Evolutionary conservation across 92 coral and sea anemone species (phyloP), one percentile per base, ranked within the genome.

Genomic region (Hydrozoanthus gracilis): DNA sequence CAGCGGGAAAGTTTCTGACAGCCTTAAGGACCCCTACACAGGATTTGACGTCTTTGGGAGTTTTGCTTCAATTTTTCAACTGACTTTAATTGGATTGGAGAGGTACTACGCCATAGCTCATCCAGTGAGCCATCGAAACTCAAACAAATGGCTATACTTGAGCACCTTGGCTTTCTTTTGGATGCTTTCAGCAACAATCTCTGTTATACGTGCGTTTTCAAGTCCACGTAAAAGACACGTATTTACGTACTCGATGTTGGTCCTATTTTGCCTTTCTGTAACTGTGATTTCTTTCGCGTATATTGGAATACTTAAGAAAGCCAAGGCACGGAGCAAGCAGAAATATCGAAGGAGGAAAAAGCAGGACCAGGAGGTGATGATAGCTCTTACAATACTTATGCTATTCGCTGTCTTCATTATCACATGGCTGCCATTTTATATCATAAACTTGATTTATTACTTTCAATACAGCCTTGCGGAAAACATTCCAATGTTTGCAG

Each of bases 371-470:
- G 95, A 93, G 62, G 88, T 93, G 8, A 71, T 86, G 84, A 93
- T 93, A 55, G 93, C 95, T 3, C 68, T 91, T 55, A 91, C 95
- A 51, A 88, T 93, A 49, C 94, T 93, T 8, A 93, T 93, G 45
- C 74, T 93, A 14, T 91, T 93, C 55, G 93, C 87, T 13, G 93
- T 93, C 47, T 93, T 93, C 55, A 89, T 87, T 9, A 86, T 93
- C 6, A 91, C 95, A 6, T 93, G 95, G 95, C 87, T 93, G 70
- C 93, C 95, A n/a, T 93, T 93, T 51, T 90, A 91, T 73, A 87
- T 86, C 35, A 87, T 93, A 15, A 93, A 85, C 84, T 73, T 92
- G 45, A 83, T 93, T n/a, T 93, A 72, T 69, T 93, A 84, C 51
- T 88, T 88, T 73, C 50, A 88, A 55, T 56, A 89, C 44, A 66